Evolutionary conservation across 2,888 invertebrate genomes (phyloP), one percentile per base, ranked within the genome.

Genomic region (Vandiemenella viatica): DNA sequence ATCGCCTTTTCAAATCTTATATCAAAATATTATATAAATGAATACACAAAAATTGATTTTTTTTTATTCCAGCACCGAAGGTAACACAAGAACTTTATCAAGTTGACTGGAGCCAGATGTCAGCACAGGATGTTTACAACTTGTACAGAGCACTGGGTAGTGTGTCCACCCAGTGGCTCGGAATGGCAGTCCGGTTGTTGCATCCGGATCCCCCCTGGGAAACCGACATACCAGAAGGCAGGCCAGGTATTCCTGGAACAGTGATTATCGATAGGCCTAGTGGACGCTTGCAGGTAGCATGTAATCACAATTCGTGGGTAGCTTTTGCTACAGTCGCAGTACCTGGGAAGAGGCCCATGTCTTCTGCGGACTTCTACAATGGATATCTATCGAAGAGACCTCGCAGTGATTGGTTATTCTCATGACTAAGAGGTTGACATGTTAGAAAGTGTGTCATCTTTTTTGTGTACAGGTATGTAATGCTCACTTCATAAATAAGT

Each of bases 321-420:
- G 74, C 76, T 63, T 74, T 86, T 50, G 69, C 68, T 55, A 72
- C 73, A 57, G 56, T 90, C 49, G 73, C 77, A 59, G 65, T 89
- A 50, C 69, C 77, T 56, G 79, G 80, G 8, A 81, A 76, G 63
- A 80, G 75, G 63, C 69, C 74, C 58, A 86, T 92, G 76, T 75
- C 72, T 45, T 85, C 89, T 3, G 60, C 67, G 57, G 88, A 89
- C 62, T 95, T 95, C 70, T 79, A 79, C 65, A 90, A 90, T 71
- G 92, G 92, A 7, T 92, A 80, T 65, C 67, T 91, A 22, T 77
- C 74, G 60, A 80, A 80, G n/a, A n/a, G n/a, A n/a, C n/a, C n/a
- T n/a, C n/a, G n/a, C n/a, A n/a, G n/a, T n/a, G n/a, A n/a, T n/a
- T n/a, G n/a, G n/a, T n/a, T n/a, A n/a, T n/a, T n/a, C n/a, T n/a